These are phyloP conservation scores for Tenthredo livida DNA, from an alignment of 2,888 invertebrate genomes.

Conservation along the genomic window DNA sequence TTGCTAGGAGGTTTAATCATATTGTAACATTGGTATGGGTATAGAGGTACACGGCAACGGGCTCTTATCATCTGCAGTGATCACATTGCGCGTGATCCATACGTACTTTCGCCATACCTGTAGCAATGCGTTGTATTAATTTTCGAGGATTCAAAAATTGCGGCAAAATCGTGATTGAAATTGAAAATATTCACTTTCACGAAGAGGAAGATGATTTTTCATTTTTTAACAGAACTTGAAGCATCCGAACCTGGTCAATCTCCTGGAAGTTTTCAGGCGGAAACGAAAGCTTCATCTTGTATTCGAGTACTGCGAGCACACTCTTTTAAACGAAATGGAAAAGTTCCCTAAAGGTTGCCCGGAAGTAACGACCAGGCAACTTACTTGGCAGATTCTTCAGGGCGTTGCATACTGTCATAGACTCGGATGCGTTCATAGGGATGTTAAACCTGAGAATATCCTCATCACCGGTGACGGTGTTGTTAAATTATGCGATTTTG, in stretches of 20 bases:
- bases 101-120: not conserved
- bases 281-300: slow-evolving; percentile 97
- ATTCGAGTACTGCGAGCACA: slow-evolving; percentile 99
- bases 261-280: slow-evolving; percentile 97
- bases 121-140: not conserved
- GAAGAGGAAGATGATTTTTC: too few relatives aligned
- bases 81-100: not conserved
- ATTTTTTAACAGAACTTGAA: slow-evolving; percentile 90
- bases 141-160: too few relatives aligned
- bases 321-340: slow-evolving; percentile 97
- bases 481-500: slow-evolving; percentile 98
- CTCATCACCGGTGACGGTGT: slow-evolving; percentile 94
- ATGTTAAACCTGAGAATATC: slow-evolving; percentile 99
- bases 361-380: slow-evolving; percentile 93
- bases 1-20: slow-evolving; percentile 47
- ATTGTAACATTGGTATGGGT: not conserved
- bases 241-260: slow-evolving; percentile 97
- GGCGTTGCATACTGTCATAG: slow-evolving; percentile 98
- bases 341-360: slow-evolving; percentile 96
- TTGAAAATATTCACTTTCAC: too few relatives aligned
- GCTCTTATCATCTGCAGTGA: not conserved
- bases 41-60: not conserved
- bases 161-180: too few relatives aligned
- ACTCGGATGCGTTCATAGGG: slow-evolving; percentile 97
- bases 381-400: slow-evolving; percentile 96